Conservation (phyloP, 92 coral and sea anemone species). For the Porites evermanni region DNA sequence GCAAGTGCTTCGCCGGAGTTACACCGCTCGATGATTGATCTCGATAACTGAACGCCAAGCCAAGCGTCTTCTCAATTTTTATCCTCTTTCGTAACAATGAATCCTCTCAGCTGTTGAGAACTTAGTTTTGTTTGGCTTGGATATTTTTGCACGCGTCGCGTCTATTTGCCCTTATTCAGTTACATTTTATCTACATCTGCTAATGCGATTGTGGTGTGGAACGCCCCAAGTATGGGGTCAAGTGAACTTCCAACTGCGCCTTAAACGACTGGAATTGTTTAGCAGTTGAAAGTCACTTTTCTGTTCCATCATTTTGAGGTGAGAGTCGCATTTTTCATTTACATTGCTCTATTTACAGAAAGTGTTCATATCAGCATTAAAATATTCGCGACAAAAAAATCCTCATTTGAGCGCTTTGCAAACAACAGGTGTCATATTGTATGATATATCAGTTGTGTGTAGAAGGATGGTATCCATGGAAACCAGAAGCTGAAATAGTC, state of each 20-base stretch:
- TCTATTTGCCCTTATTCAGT: not conserved
- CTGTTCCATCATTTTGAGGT: not conserved
- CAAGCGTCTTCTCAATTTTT: not conserved
- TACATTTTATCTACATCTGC: not conserved
- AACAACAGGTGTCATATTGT: too few species aligned
- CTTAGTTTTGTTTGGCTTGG: not conserved
- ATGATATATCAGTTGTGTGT: too few species aligned
- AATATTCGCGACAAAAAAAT: too few species aligned
- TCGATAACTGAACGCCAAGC: not conserved
- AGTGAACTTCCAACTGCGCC: not conserved
- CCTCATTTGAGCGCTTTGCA: too few species aligned
- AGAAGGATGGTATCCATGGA: too few species aligned
- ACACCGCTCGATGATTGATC: not conserved
- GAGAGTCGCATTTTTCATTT: not conserved
- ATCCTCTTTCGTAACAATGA: not conserved
- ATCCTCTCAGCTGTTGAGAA: not conserved
- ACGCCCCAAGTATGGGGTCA: not conserved
- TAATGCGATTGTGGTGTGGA: not conserved
- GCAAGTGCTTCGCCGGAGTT: not conserved
- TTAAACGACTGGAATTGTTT: not conserved
- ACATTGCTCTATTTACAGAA: too few species aligned
- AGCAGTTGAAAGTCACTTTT: not conserved
- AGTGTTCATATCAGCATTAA: too few species aligned
- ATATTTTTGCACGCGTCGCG: not conserved
- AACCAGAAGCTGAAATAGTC: too few species aligned